Evolutionary conservation across 1,140 invertebrate species (phyloP), one percentile per base, ranked within the genome.

Genomic region (Goniozus legneri): DNA sequence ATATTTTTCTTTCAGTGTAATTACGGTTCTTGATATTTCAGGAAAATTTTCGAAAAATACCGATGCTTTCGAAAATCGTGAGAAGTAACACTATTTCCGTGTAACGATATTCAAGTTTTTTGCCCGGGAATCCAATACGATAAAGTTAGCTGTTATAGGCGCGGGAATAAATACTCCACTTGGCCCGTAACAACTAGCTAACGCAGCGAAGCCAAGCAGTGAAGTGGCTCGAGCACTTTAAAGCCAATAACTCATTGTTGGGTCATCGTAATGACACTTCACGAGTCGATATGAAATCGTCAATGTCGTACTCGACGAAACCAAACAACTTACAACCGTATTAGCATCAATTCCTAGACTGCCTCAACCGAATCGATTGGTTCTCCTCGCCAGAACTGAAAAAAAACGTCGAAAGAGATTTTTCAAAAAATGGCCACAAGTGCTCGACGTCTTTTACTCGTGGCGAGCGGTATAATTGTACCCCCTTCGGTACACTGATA

Each of bases 161-260:
- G 46, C 39, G 34, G 33, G 50, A 46, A 56, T 54, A 65, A 69
- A 65, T 59, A 57, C 56, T 54, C 59, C 56, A 62, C 61, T 68
- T 65, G 56, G 57, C 54, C 62, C 58, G 58, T 61, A 60, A 60
- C 54, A 56, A 59, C 47, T 52, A 56, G 47, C 47, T 54, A 64
- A 52, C 50, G 44, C 52, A 60, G 58, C 40, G 65, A 71, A 70
- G 66, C 69, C 64, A 68, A 65, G 53, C 48, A 66, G 53, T 22
- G 59, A 61, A 72, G 69, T 71, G 67, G 66, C 49, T 50, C 52
- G 59, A 53, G 53, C 59, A 64, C 67, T 71, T 69, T 66, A 68
- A 69, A 71, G 67, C 69, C 69, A 72, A 73, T 71, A 73, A 68
- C 64, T 73, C 58, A 62, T 61, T 67, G 71, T 71, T 65, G 61